Percentiles rank a stretch among this genome's conserved stretches.
Conservation (phyloP, 2,113 vertebrate species). For the Pogonocichla stellata region DNA sequence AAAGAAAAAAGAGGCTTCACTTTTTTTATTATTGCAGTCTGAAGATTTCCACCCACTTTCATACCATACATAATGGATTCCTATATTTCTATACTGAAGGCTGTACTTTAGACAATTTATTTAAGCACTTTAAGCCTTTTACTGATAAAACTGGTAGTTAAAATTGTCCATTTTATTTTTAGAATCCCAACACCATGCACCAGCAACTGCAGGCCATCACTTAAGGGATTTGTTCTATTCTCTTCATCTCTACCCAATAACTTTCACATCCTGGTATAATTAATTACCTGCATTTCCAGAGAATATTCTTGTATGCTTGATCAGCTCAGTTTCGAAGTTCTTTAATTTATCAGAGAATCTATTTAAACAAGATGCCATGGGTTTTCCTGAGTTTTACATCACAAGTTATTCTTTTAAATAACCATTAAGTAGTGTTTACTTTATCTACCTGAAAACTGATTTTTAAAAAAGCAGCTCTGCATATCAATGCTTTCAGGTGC, state of each 20-base stretch:
- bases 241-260: not conserved
- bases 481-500: not conserved
- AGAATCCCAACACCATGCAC: not conserved
- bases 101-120: conserved; percentile 17
- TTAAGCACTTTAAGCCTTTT: conserved; percentile 27
- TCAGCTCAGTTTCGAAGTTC: not conserved
- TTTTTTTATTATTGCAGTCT: not conserved
- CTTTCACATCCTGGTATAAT: not conserved
- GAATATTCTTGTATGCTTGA: not conserved
- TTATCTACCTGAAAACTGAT: not conserved
- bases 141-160: not conserved
- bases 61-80: not conserved
- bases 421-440: not conserved
- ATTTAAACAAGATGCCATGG: not conserved
- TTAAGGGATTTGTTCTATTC: not conserved
- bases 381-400: not conserved
- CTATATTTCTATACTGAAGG: not conserved
- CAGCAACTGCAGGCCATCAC: not conserved
- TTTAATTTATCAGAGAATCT: not conserved
- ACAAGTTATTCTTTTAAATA: not conserved
- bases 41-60: not conserved
- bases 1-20: not conserved
- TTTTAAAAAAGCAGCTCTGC: not conserved
- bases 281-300: not conserved
- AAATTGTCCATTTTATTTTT: conserved; percentile 23